A percentile compares a stretch with the other conserved stretches of the same genome.
phyloP scores from a whole-genome alignment of 2,888 invertebrate species.

The Amaurobius ferox region DNA sequence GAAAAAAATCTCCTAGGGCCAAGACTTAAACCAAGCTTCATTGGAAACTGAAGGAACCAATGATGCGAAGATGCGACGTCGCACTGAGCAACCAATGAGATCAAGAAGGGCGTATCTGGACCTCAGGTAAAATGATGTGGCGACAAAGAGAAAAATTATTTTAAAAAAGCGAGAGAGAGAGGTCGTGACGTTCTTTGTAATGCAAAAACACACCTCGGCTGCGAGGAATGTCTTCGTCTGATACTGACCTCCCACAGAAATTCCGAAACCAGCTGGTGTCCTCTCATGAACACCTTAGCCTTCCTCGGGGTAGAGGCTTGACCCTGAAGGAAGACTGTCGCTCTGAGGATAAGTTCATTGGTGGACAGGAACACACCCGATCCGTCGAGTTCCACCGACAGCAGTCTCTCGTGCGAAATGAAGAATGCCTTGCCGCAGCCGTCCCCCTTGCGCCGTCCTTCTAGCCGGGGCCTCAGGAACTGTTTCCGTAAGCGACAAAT shows the following conservation, averaged over 20 bases:
- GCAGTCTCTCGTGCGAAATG: conserved; percentile 33
- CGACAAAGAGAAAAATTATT: no score
- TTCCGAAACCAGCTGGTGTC: conserved; percentile 75
- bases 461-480: conserved; percentile 66
- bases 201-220: no score
- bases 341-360: conserved; percentile 62
- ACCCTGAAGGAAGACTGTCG: conserved; percentile 70
- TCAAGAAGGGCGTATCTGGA: no score
- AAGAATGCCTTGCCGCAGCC: conserved; percentile 71
- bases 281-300: conserved; percentile 71
- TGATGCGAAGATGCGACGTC: no score
- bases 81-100: no score
- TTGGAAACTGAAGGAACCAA: no score
- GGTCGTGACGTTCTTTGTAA: no score
- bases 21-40: no score
- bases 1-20: no score
- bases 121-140: no score
- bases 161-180: no score
- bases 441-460: conserved; percentile 34
- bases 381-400: background rate
- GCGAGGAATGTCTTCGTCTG: no score
- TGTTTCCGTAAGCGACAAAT: conserved; percentile 71
- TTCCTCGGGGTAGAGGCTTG: conserved; percentile 33
- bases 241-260: conserved; percentile 73
- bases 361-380: conserved; percentile 39